Conservation (phyloP, 2,888 invertebrate species). For the Crepidodera aurea region DNA sequence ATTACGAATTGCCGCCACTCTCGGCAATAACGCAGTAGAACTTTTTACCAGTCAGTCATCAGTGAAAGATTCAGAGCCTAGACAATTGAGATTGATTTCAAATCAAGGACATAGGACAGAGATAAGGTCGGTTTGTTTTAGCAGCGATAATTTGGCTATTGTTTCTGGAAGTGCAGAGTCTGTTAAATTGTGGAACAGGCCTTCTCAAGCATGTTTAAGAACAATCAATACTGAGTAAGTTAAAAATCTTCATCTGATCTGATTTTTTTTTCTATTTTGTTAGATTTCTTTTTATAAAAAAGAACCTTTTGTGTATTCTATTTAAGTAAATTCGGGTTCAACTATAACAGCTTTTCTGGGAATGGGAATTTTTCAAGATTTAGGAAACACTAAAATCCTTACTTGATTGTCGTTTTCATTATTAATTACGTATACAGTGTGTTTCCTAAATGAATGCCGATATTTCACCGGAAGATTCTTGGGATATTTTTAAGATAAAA, state of each 20-base stretch:
- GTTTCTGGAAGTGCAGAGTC: conserved; percentile 87
- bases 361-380: no score
- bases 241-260: background rate
- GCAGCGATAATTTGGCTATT: conserved; percentile 88
- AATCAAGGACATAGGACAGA: conserved; percentile 90
- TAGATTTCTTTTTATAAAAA: background rate
- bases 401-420: no score
- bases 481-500: no score
- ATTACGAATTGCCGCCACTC: conserved; percentile 70
- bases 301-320: no score
- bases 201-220: conserved; percentile 68
- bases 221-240: conserved; percentile 64
- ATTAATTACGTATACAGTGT: no score
- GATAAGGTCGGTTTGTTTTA: conserved; percentile 86
- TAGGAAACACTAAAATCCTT: no score
- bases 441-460: no score
- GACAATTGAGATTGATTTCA: conserved; percentile 70
- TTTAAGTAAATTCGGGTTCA: no score
- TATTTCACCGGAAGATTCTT: no score
- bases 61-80: conserved; percentile 64
- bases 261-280: background rate
- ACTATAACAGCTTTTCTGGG: no score
- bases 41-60: conserved; percentile 69
- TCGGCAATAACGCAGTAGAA: conserved; percentile 80
- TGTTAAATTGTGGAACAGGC: conserved; percentile 94